These are phyloP conservation scores for Bambusicola thoracicus DNA, from an alignment of 2,113 vertebrate species.

Conservation along the genomic window DNA sequence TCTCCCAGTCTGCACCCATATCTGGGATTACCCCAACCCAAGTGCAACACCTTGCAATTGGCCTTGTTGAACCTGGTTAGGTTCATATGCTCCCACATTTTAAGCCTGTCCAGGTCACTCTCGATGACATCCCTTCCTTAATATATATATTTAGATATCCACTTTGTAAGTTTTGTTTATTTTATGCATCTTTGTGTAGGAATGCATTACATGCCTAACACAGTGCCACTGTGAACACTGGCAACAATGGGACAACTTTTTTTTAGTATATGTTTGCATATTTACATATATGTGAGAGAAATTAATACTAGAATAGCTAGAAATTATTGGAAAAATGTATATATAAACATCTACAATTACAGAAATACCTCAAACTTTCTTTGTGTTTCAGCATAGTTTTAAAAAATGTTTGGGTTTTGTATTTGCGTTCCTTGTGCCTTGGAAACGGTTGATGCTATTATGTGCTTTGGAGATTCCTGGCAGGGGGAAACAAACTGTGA, in stretches of 20 bases:
- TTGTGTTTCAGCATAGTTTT: neutral
- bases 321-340: neutral
- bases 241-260: neutral
- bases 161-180: neutral
- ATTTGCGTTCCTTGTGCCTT: neutral
- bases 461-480: neutral
- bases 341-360: neutral
- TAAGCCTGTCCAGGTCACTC: too few species aligned
- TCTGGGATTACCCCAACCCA: too few species aligned
- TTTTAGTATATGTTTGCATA: neutral
- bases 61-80: too few species aligned
- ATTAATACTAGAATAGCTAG: neutral
- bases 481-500: neutral
- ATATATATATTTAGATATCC: neutral
- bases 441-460: neutral
- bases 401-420: neutral
- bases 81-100: too few species aligned
- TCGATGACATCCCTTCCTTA: too few species aligned
- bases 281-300: neutral
- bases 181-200: neutral
- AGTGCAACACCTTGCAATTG: too few species aligned
- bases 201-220: neutral
- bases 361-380: neutral
- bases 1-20: too few species aligned
- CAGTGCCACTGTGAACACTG: neutral